These are phyloP conservation scores for Pterobdella sp. DNA, from an alignment of 2,888 invertebrate species.

Conservation along the genomic window DNA sequence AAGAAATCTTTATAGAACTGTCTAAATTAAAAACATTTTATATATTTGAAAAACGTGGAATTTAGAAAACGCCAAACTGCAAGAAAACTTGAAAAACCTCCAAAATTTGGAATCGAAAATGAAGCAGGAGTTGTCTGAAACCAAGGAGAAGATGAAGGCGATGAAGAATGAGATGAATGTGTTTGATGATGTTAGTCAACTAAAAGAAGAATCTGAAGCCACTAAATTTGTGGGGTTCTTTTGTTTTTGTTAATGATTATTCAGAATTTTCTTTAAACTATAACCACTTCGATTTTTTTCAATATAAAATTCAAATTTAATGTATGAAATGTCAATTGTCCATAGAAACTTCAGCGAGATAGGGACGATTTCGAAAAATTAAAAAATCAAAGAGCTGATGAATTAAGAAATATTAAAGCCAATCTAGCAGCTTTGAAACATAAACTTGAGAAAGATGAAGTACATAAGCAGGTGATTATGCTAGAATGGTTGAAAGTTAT, in stretches of 20 bases:
- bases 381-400: constrained; percentile 45
- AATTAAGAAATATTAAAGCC: constrained; percentile 44
- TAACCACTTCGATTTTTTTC: neutral
- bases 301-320: neutral
- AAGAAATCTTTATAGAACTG: too few species aligned
- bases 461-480: constrained; percentile 49
- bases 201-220: constrained; percentile 56
- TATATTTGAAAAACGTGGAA: neutral
- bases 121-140: constrained; percentile 54
- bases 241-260: neutral
- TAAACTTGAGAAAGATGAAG: constrained; percentile 65
- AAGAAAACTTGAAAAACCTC: constrained; percentile 53
- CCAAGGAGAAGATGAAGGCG: constrained; percentile 53
- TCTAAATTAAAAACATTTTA: too few species aligned
- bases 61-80: constrained; percentile 55
- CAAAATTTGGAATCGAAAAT: constrained; percentile 65
- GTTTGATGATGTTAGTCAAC: constrained; percentile 58
- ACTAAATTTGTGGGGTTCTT: constrained; percentile 50
- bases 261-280: neutral
- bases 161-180: constrained; percentile 61
- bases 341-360: constrained; percentile 47
- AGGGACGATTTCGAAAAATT: constrained; percentile 45
- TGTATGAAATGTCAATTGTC: neutral
- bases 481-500: neutral
- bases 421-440: constrained; percentile 54